These are phyloP conservation scores for Rhincodon typus DNA, from an alignment of 2,797 vertebrate species.

Conservation along the genomic window DNA sequence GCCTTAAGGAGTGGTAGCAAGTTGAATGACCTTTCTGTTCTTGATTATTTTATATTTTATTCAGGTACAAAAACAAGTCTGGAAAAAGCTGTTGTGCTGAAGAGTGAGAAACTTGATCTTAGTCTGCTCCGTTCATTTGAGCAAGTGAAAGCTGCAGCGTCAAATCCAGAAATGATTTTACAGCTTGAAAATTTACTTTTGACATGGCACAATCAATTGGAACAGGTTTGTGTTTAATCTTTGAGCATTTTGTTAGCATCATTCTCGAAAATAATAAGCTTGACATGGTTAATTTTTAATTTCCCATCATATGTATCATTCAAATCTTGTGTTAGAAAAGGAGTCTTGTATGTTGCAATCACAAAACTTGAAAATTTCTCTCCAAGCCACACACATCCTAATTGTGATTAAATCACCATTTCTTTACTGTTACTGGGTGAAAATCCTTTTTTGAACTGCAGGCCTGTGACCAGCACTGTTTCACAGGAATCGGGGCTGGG, in stretches of 20 bases:
- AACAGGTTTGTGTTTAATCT: conserved; percentile 52
- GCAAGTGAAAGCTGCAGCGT: conserved; percentile 57
- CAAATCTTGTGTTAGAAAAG: neutral
- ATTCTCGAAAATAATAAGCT: neutral
- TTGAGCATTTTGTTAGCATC: neutral
- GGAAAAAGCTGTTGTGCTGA: conserved; percentile 59
- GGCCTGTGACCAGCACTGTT: too few species aligned
- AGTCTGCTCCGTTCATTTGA: conserved; percentile 57
- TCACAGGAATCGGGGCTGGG: too few species aligned
- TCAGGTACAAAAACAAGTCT: conserved; percentile 58
- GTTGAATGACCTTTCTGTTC: neutral
- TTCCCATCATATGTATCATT: neutral
- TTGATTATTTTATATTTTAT: neutral
- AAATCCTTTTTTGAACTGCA: too few species aligned
- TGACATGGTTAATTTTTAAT: neutral
- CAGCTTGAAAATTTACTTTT: conserved; percentile 64
- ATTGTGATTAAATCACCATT: too few species aligned
- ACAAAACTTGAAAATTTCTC: too few species aligned
- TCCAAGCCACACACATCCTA: too few species aligned
- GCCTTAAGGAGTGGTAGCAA: neutral
- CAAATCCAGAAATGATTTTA: conserved; percentile 55
- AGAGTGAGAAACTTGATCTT: conserved; percentile 57
- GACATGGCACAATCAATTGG: conserved; percentile 70
- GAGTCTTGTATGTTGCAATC: neutral
- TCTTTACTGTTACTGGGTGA: too few species aligned